Percentiles rank a stretch among this genome's conserved stretches.
Conservation (phyloP, 2,888 invertebrate genomes). For the Anthophora plumipes region DNA sequence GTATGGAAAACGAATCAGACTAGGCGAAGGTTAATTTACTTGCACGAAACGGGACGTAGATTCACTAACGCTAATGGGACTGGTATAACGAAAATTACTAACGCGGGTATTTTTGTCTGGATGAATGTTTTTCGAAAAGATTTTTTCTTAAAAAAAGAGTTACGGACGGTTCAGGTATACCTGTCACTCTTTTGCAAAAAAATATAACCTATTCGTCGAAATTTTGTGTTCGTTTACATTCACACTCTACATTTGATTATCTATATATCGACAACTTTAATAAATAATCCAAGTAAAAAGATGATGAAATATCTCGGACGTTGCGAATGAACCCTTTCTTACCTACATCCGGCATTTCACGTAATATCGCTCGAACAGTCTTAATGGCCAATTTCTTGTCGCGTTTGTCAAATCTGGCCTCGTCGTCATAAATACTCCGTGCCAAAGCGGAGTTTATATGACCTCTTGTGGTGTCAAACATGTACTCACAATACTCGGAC, state of each 20-base stretch:
- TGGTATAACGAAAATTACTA: background rate
- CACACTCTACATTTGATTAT: background rate
- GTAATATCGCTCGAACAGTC: conserved; percentile 80
- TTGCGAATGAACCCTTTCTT: conserved; percentile 58
- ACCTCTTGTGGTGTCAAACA: conserved; percentile 80
- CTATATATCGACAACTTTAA: background rate
- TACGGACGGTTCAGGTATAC: too few relatives aligned
- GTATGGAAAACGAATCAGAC: conserved; percentile 49
- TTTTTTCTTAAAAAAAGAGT: background rate
- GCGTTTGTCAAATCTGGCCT: conserved; percentile 76
- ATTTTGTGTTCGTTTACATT: background rate
- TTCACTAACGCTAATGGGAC: conserved; percentile 20
- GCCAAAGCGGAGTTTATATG: conserved; percentile 72
- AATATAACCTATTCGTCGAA: too few relatives aligned
- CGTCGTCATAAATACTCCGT: conserved; percentile 79
- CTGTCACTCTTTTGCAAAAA: too few relatives aligned
- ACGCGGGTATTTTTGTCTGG: background rate
- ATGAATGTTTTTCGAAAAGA: background rate
- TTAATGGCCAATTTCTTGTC: conserved; percentile 83
- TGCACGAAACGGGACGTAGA: conserved; percentile 13
- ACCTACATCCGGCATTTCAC: conserved; percentile 82
- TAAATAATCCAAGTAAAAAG: background rate
- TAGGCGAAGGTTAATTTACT: conserved; percentile 20
- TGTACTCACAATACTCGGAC: conserved; percentile 83
- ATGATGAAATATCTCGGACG: background rate